Evolutionary conservation across 2,888 invertebrate genomes (phyloP), one percentile per base, ranked within the genome.

Genomic region (Drosophila aldrichi): DNA sequence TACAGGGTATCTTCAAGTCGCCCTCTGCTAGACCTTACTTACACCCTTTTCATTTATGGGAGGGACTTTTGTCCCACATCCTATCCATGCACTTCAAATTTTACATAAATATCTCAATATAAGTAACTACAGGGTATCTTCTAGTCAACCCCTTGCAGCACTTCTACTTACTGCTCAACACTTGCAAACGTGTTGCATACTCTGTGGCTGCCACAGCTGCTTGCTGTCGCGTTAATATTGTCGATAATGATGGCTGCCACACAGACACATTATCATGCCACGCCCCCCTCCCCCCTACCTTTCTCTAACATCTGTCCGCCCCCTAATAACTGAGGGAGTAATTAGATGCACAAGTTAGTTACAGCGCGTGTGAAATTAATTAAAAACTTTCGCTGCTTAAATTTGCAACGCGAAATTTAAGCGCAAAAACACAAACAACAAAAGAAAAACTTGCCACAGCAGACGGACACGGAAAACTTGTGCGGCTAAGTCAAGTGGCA

Each of bases 171-270:
- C 4, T 16, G 34, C 60, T 66, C 67, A 77, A 84, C 52, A 14
- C 16, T 16, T 38, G 16, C 32, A 32, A 32, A 32, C 32, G 32
- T 82, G 81, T 87, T 82, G 89, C 82, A 89, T 87, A 88, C 78
- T 89, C 85, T 85, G 85, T 59, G 89, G 89, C 76, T 63, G 82
- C 78, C 72, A 74, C 76, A 80, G 82, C 71, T 73, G 62, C 87
- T 87, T 74, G 80, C 71, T 68, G 73, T 70, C 68, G 57, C 10
- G 16, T 54, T 60, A 74, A 70, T 67, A 57, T 59, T 67, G 74
- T 76, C 84, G 76, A 81, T 88, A 86, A 84, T 88, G 83, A 88
- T 83, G 87, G 84, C 66, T 86, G 76, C 74, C 87, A 76, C 84
- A 88, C 89, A 88, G 83, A 83, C 84, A 89, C 76, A 84, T 89